Evolutionary conservation across 2,888 invertebrate species (phyloP).

Genomic region (Megaustenia siamemsis): DNA sequence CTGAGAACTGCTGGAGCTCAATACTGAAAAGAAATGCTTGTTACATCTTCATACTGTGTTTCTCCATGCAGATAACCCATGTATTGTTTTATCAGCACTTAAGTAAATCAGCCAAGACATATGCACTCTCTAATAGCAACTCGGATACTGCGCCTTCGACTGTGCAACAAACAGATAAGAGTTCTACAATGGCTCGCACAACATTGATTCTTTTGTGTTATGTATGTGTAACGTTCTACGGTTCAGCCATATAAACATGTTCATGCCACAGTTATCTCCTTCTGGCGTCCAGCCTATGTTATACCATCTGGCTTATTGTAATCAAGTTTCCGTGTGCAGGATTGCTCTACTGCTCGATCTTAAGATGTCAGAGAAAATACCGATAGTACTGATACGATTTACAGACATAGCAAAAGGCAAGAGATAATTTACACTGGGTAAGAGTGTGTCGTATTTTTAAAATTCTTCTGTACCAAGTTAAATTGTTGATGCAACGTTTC

Average conservation of each 20-base stretch:
- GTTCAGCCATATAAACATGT: background rate
- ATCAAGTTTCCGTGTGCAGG: conserved; percentile 14
- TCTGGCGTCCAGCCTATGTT: conserved; percentile 23
- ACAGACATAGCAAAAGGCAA: no score
- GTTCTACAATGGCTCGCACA: background rate
- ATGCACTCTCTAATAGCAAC: background rate
- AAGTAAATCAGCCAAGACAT: background rate
- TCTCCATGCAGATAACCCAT: conserved; percentile 14
- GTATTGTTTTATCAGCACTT: conserved; percentile 14
- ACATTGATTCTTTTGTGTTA: background rate
- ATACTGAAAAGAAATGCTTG: background rate
- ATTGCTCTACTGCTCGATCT: conserved; percentile 1
- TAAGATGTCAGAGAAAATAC: conserved; percentile 2
- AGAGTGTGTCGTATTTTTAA: no score
- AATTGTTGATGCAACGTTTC: no score
- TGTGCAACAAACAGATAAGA: background rate
- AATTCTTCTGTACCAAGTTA: no score
- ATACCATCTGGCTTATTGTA: conserved; percentile 29
- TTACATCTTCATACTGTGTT: conserved; percentile 13
- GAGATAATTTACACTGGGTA: no score
- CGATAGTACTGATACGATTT: no score
- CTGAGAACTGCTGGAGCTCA: conserved; percentile 4
- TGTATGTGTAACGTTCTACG: background rate
- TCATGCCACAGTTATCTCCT: conserved; percentile 23
- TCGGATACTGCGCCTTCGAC: background rate